Base-by-base conservation (phyloP, 2,797 vertebrate genomes). In the Danio albolineatus region DNA sequence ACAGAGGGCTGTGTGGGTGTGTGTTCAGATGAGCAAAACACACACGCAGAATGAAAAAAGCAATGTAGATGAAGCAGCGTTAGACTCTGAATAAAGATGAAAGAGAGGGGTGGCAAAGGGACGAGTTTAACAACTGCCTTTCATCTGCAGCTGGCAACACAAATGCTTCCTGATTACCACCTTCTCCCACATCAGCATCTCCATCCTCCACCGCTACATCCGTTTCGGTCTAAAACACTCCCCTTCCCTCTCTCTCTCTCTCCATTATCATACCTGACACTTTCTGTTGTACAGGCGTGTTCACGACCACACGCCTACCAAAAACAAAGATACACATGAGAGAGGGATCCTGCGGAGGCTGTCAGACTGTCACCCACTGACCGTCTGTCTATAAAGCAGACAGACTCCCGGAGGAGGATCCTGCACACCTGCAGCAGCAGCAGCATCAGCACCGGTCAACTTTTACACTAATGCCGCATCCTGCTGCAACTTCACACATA, bases 391-490 rank as follows among this genome's bases (percentile, higher is more conserved):
- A 56, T 28, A 81, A 89, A 87, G 86, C 76, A 62, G 65, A 79
- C 85, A 88, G 85, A 88, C 78, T 10, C 87, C 85, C 74, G 9
- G 44, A 81, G 84, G 86, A 85, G 82, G 70, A 73, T 73, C 81
- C 69, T 56, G 80, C 88, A 76, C 86, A 93, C 92, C 92, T 93
- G 93, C 92, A 89, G 90, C 93, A 93, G 91, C 87, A 62, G 39
- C 66, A 51, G 28, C 43, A 46, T 10, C 12, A 28, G 28, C 88
- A 87, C 89, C 41, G 87, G 90, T 91, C 92, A 94, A 92, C 93
- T 93, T 93, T 87, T 75, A 79, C 84, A 89, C 86, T 89, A 87
- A 89, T 91, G 90, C 90, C 82, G 89, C 91, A 83, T 87, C 85
- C 89, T 93, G 90, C 92, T 89, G 90, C 90, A 89, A 75, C 82